Evolutionary conservation across 2,888 invertebrate species (phyloP).

Genomic region (Drosophila rellima): DNA sequence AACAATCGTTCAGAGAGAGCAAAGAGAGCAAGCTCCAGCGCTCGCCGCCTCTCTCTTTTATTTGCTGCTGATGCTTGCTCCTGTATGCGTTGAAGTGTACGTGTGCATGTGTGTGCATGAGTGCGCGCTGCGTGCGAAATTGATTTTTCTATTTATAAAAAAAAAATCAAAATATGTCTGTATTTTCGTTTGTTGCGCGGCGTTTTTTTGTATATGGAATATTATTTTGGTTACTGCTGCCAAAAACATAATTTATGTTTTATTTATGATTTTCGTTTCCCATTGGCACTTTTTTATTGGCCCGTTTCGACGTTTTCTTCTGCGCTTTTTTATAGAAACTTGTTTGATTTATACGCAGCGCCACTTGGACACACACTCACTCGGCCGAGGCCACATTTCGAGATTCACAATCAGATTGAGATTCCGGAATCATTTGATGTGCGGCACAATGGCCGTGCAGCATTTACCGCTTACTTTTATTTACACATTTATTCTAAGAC

Average conservation of each 20-base stretch:
- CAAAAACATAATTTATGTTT: constrained; percentile 77
- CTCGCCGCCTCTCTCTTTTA: constrained; percentile 26
- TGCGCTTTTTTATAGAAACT: constrained; percentile 63
- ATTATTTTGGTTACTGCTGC: constrained; percentile 66
- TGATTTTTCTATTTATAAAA: constrained; percentile 81
- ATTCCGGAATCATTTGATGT: constrained; percentile 40
- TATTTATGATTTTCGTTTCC: constrained; percentile 71
- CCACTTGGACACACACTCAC: constrained; percentile 66
- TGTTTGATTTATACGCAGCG: constrained; percentile 74
- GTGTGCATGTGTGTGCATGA: constrained; percentile 43
- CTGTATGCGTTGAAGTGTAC: constrained; percentile 30
- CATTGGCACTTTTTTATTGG: constrained; percentile 41
- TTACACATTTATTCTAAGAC: constrained; percentile 55
- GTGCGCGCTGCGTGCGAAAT: constrained; percentile 78
- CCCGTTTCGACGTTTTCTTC: constrained; percentile 30
- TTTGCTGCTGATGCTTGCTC: constrained; percentile 35
- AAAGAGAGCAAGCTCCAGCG: constrained; percentile 45
- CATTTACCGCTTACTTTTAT: constrained; percentile 70
- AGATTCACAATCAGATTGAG: constrained; percentile 15
- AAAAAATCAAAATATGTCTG: constrained; percentile 80
- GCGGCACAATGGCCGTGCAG: constrained; percentile 43
- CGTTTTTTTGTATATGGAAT: constrained; percentile 41
- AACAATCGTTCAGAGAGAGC: constrained; percentile 30
- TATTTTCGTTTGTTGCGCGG: constrained; percentile 69
- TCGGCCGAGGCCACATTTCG: constrained; percentile 14